Evolutionary conservation across 2,113 vertebrate species (phyloP).

Genomic region (Ammospiza nelsoni): DNA sequence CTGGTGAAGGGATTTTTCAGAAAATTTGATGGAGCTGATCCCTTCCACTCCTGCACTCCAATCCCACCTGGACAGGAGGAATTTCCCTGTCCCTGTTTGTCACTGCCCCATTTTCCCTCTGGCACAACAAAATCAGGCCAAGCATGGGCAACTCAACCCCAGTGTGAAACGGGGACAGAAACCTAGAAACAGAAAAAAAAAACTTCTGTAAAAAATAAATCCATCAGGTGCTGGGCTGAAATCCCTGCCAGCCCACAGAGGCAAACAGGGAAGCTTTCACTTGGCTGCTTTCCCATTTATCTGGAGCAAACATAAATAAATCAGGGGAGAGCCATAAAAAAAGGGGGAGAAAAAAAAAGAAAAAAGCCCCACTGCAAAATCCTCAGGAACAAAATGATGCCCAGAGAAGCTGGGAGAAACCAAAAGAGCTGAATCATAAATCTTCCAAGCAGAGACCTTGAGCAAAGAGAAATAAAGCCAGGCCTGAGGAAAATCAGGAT

Average conservation of each 20-base stretch:
- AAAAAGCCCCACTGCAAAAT: neutral
- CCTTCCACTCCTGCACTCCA: neutral
- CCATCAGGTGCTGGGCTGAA: neutral
- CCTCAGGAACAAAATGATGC: neutral
- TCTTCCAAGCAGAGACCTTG: neutral
- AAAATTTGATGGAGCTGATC: neutral
- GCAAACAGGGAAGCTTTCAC: neutral
- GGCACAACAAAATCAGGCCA: neutral
- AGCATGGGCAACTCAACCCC: neutral
- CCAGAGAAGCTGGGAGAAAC: neutral
- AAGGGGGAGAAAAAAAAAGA: accelerated
- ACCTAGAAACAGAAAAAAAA: neutral
- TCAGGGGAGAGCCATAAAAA: neutral
- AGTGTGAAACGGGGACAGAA: neutral
- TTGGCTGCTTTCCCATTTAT: conserved; percentile 23
- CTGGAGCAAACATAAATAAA: conserved; percentile 32
- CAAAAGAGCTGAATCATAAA: conserved; percentile 28
- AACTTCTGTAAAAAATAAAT: neutral
- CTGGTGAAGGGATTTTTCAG: no score
- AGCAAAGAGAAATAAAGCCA: neutral
- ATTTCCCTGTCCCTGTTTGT: neutral
- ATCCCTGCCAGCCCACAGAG: neutral
- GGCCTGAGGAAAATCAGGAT: neutral
- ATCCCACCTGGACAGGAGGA: neutral
- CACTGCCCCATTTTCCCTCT: neutral